Evolutionary conservation across 2,113 vertebrate genomes (phyloP).

Genomic region (Forbesichthys agassizii): DNA sequence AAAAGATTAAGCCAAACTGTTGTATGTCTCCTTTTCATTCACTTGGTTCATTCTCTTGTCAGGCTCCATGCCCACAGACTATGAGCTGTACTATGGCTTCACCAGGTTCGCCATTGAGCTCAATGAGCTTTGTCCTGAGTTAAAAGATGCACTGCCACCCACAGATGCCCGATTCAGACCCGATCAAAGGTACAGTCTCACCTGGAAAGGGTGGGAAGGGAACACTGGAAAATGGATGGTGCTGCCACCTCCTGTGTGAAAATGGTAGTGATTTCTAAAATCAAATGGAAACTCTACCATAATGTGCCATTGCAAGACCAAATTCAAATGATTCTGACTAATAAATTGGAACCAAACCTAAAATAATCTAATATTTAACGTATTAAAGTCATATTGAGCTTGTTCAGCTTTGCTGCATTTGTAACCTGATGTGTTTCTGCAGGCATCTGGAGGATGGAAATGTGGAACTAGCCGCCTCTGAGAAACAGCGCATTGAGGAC

Average conservation of each 20-base stretch:
- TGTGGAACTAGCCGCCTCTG: constrained; percentile 86
- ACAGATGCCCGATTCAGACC: constrained; percentile 95
- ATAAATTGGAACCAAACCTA: too few species aligned
- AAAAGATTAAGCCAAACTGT: too few species aligned
- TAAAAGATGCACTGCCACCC: constrained; percentile 90
- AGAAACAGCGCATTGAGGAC: constrained; percentile 96
- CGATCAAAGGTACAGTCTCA: constrained; percentile 89
- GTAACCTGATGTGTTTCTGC: neutral
- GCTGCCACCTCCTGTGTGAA: constrained; percentile 17
- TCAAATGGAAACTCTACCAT: neutral
- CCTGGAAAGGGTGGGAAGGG: neutral
- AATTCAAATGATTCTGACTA: too few species aligned
- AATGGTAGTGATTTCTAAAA: neutral
- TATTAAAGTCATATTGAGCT: neutral
- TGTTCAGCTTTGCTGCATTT: neutral
- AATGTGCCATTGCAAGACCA: neutral
- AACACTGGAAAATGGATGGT: neutral
- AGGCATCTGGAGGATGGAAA: constrained; percentile 93
- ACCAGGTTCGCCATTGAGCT: constrained; percentile 97
- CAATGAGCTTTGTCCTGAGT: constrained; percentile 93
- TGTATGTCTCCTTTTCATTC: neutral
- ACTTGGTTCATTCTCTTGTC: constrained; percentile 20
- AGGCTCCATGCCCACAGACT: constrained; percentile 98
- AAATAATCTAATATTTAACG: too few species aligned
- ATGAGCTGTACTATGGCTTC: constrained; percentile 97